Evolutionary conservation across 2,113 vertebrate species (phyloP).

Genomic region (Plectropomus leopardus): DNA sequence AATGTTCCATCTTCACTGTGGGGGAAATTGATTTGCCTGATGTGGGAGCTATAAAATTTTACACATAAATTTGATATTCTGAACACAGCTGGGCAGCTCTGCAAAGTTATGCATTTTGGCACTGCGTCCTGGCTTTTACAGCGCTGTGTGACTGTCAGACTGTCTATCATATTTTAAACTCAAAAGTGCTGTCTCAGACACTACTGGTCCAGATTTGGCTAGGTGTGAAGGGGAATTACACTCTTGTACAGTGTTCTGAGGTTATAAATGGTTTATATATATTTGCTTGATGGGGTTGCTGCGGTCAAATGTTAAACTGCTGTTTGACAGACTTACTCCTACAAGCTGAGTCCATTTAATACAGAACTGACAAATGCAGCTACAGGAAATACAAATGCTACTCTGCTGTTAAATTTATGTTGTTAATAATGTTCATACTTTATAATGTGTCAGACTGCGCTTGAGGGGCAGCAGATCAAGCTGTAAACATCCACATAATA

Average conservation of each 20-base stretch:
- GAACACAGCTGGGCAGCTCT: not conserved
- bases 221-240: not conserved
- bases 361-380: not conserved
- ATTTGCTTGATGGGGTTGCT: not conserved
- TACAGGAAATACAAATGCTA: not conserved
- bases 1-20: slow-evolving; percentile 4
- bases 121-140: not conserved
- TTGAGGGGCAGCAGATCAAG: not conserved
- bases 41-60: not conserved
- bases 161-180: slow-evolving; percentile 23
- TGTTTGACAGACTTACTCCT: not conserved
- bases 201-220: not conserved
- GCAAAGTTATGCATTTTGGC: slow-evolving; percentile 4
- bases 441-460: not conserved
- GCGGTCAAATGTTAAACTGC: not conserved
- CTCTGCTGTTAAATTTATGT: not conserved
- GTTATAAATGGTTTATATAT: not conserved
- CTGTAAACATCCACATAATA: not conserved
- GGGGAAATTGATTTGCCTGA: not conserved
- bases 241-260: not conserved
- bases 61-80: not conserved
- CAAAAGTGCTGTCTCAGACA: not conserved
- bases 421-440: not conserved
- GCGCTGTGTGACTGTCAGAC: not conserved
- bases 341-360: not conserved